Evolutionary conservation across 2,113 vertebrate genomes (phyloP).

Genomic region (Esox niger): DNA sequence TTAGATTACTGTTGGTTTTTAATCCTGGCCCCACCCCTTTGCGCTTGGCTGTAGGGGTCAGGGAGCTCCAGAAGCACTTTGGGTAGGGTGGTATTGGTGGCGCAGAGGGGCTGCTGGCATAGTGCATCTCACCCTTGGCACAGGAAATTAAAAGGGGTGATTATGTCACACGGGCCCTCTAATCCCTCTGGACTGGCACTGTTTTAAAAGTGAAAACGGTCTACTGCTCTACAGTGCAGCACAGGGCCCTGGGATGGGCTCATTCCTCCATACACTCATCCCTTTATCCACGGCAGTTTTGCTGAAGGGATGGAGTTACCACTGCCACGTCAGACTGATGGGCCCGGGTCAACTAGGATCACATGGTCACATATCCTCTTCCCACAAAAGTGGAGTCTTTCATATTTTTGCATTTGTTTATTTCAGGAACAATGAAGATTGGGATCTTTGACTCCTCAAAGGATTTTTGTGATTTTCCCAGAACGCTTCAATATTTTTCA

Average conservation of each 20-base stretch:
- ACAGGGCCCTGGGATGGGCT: neutral
- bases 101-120: neutral
- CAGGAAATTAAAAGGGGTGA: slow-evolving; percentile 52
- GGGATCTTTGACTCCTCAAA: no score
- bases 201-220: slow-evolving; percentile 4
- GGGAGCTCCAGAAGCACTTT: neutral
- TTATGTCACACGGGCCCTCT: slow-evolving; percentile 40
- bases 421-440: no score
- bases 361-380: no score
- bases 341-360: no score
- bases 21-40: neutral
- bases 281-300: neutral
- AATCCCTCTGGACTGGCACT: slow-evolving; percentile 47
- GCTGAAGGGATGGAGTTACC: no score
- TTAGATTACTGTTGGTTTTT: neutral
- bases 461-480: no score
- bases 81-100: neutral
- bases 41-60: neutral
- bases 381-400: no score
- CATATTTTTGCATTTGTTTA: no score
- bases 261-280: neutral
- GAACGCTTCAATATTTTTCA: no score
- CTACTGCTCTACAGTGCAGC: neutral
- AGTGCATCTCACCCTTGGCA: slow-evolving; percentile 4
- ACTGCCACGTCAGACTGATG: no score